These are phyloP conservation scores for Polyommatus iphigenia DNA, from an alignment of 2,888 invertebrate species.

Conservation along the genomic window DNA sequence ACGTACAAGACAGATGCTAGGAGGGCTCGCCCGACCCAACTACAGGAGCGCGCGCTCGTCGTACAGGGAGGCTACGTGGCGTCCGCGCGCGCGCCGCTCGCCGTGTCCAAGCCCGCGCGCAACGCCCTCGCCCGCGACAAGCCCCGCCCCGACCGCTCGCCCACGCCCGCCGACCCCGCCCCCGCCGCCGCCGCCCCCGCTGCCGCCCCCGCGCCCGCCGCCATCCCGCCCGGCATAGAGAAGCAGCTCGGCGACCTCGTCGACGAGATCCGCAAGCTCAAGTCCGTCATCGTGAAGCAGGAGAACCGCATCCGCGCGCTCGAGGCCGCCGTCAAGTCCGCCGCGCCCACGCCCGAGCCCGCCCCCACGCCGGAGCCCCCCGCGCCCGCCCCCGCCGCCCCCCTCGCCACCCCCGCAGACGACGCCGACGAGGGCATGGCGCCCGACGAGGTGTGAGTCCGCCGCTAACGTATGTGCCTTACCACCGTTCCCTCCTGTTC, in stretches of 20 bases:
- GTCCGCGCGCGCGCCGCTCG: constrained; percentile 81
- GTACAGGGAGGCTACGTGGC: constrained; percentile 85
- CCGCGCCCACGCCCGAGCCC: constrained; percentile 48
- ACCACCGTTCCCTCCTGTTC: background rate
- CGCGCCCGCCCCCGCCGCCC: constrained; percentile 54
- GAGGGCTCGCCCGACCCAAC: constrained; percentile 74
- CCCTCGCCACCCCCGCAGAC: constrained; percentile 50
- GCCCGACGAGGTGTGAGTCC: constrained; percentile 80
- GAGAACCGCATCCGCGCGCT: constrained; percentile 91
- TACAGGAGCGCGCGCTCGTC: constrained; percentile 84
- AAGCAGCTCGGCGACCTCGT: constrained; percentile 90
- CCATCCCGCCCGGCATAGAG: constrained; percentile 49
- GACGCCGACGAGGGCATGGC: constrained; percentile 71
- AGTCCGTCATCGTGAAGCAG: constrained; percentile 96
- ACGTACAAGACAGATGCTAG: constrained; percentile 66
- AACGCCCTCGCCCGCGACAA: constrained; percentile 83
- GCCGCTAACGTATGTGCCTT: constrained; percentile 12
- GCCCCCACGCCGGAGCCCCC: constrained; percentile 55
- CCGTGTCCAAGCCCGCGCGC: constrained; percentile 84
- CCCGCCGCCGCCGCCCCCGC: constrained; percentile 53
- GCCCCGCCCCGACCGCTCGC: constrained; percentile 80
- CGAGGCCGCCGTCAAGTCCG: constrained; percentile 79
- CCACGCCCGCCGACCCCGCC: constrained; percentile 50
- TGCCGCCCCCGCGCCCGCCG: constrained; percentile 62
- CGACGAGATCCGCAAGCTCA: constrained; percentile 94